Base-by-base conservation (phyloP, 2,797 vertebrate genomes). In the Melanotaenia trifasciata region DNA sequence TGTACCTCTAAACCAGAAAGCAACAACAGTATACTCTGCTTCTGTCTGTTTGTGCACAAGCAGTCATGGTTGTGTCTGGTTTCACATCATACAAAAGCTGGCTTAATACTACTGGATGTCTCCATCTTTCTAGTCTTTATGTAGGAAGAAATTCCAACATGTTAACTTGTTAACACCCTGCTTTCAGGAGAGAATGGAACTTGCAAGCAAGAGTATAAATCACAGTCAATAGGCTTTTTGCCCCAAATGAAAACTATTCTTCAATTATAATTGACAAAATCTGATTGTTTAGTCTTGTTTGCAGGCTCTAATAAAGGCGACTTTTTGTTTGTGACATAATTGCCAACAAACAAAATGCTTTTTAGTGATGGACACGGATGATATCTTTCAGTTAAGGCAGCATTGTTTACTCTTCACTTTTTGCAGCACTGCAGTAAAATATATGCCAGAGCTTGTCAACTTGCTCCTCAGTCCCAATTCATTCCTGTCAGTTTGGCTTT, bases 241-340 rank as follows among this genome's bases (percentile, higher is more conserved):
- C 58, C 30, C 8, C 13, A 18, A 61, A 28, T 38, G 73, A 64
- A 83, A 68, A 70, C 8, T 11, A 43, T 72, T 56, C 20, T 72
- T 59, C 70, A 72, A 72, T 79, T 72, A 36, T 35, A 74, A 72
- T 84, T 74, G 65, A 83, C 47, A 80, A 60, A 82, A 65, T 71
- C 20, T 16, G 3, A 72, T 26, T 45, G 28, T 63, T n/a, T 18
- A 68, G n/a, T 60, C 51, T 36, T 64, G 14, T 10, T 38, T 70
- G 62, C 50, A 67, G 57, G n/a, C 45, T 71, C 7, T 64, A 16
- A 3, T 2, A 40, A 24, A 43, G 1, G 1, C 5, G 24, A 1
- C 36, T n/a, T 32, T 32, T 18, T 60, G n/a, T 35, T 40, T 32
- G 9, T 22, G 0, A 16, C 14, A 26, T 26, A 18, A 12, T 36